These are phyloP conservation scores for Meloe dianella DNA, from an alignment of 2,888 invertebrate species.

Conservation along the genomic window DNA sequence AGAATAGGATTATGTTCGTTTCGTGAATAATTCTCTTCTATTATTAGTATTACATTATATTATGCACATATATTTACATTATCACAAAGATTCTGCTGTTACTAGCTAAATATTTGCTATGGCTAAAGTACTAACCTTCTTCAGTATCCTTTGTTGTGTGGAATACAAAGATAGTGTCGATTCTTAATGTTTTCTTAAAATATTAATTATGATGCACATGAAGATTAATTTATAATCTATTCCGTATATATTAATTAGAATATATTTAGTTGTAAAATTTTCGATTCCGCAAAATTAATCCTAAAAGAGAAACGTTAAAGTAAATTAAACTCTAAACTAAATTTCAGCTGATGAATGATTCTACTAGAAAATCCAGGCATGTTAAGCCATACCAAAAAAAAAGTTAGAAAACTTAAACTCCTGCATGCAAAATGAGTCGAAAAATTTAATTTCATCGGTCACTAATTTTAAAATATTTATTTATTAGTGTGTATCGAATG, in stretches of 20 bases:
- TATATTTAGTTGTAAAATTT: neutral
- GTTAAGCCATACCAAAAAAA: neutral
- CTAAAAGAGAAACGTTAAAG: neutral
- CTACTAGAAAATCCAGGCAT: neutral
- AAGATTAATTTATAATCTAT: neutral
- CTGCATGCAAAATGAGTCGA: neutral
- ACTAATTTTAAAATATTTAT: neutral
- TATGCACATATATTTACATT: slow-evolving; percentile 36
- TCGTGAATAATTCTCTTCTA: slow-evolving; percentile 29
- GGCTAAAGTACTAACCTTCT: neutral
- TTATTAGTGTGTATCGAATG: neutral
- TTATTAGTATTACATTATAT: slow-evolving; percentile 20
- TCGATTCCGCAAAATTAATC: neutral
- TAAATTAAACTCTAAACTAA: neutral
- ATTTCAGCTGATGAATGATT: neutral
- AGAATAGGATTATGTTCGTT: slow-evolving; percentile 17
- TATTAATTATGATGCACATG: neutral
- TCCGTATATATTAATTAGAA: neutral
- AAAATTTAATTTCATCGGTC: slow-evolving; percentile 2
- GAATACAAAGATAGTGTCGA: neutral
- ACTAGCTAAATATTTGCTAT: slow-evolving; percentile 33
- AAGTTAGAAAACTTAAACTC: slow-evolving; percentile 1
- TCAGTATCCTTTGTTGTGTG: neutral
- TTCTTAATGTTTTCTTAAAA: neutral
- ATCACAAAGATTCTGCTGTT: slow-evolving; percentile 27